Base-by-base conservation (phyloP, 2,113 vertebrate genomes). In the Corvus moneduloides region DNA sequence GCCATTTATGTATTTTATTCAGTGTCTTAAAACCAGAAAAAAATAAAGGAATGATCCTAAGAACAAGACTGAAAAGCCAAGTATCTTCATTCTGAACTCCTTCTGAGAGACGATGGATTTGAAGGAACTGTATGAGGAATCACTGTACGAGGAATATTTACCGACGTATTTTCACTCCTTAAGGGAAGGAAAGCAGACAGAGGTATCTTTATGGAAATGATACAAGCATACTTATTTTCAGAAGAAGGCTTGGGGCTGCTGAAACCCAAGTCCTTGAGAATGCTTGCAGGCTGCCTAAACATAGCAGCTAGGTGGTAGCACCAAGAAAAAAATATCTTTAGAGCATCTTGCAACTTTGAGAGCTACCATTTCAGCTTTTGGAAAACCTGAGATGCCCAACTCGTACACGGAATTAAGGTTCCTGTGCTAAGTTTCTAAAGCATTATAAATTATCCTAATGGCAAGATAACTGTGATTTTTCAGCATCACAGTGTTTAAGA, bases 361-460 rank as follows among this genome's bases (percentile, higher is more conserved):
- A 93, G 62, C 48, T 74, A 58, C 20, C 11, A 58, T 22, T 66
- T 5, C 41, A 90, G 32, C 41, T 74, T 88, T 16, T 74, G 30
- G 8, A 84, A 91, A 87, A 62, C 10, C 16, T 37, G 10, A 74
- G n/a, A 37, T n/a, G 28, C 4, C 13, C 11, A 58, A 11, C 11
- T 80, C 0, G 0, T 19, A 56, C 21, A 56, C 0, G 3, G 30
- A 55, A 8, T 76, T 64, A 79, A 54, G 7, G 9, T 11, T 69
- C 35, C 27, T 58, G 4, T 32, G 28, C 14, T 55, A 71, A 66
- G 41, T 55, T 74, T 62, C 30, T 62, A 26, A 61, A 75, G 24
- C 21, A n/a, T 18, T 62, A 54, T 16, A 75, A 68, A 61, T 46
- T 39, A 52, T 6, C 9, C 32, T 82, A 72, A 43, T 5, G 4